Percentiles rank a stretch among this genome's conserved stretches.
Evolutionary conservation across 2,797 vertebrate species (phyloP).

Genomic region (Pipistrellus nathusii): DNA sequence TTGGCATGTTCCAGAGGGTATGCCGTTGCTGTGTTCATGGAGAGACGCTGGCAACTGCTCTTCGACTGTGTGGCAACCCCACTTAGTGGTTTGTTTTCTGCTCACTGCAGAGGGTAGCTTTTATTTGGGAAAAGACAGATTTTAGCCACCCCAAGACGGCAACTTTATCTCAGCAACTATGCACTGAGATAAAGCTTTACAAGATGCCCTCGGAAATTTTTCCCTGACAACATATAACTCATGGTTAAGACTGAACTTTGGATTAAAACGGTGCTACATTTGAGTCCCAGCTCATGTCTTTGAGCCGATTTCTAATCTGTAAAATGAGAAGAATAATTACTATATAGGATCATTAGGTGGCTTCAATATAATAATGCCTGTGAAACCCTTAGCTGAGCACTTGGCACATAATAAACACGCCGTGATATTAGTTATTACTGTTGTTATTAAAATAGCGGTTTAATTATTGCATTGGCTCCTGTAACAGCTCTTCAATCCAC

Average conservation of each 20-base stretch:
- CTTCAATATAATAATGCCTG: slow-evolving; percentile 34
- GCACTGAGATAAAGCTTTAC: too few relatives aligned
- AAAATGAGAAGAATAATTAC: not conserved
- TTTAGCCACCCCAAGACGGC: not conserved
- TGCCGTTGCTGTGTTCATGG: not conserved
- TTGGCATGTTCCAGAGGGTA: not conserved
- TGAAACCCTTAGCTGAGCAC: slow-evolving; percentile 16
- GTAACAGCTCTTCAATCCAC: not conserved
- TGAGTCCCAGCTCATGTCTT: not conserved
- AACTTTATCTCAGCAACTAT: not conserved
- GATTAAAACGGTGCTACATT: not conserved
- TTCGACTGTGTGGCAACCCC: not conserved
- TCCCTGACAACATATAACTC: not conserved
- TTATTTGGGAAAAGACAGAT: slow-evolving; percentile 21
- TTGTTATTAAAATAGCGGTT: slow-evolving; percentile 12
- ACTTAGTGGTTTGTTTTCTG: not conserved
- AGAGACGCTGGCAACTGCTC: not conserved
- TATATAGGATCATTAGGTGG: not conserved
- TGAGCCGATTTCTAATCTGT: slow-evolving; percentile 40
- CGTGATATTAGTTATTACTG: slow-evolving; percentile 38
- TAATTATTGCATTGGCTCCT: slow-evolving; percentile 46
- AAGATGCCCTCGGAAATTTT: not conserved
- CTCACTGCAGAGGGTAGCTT: not conserved
- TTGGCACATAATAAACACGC: slow-evolving; percentile 3
- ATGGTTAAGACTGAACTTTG: not conserved